Evolutionary conservation across 2,888 invertebrate species (phyloP).

Genomic region (Luperina nickerlii): DNA sequence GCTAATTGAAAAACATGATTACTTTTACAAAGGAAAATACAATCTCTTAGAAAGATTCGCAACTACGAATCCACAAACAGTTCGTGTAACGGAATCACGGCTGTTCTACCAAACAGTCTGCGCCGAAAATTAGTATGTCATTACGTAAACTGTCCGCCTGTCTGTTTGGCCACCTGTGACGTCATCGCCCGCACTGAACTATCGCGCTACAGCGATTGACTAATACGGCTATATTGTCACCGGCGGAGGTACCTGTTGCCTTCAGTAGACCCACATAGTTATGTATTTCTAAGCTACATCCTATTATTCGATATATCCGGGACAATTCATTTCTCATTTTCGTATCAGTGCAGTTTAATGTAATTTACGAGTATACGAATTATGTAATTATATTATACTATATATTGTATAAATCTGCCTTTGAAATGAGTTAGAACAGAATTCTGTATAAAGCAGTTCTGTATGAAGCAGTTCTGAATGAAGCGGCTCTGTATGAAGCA

Average conservation of each 20-base stretch:
- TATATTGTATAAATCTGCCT: not conserved
- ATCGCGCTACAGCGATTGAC: conserved; percentile 45
- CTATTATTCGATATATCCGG: too few relatives aligned
- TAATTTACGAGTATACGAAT: not conserved
- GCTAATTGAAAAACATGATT: not conserved
- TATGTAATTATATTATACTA: not conserved
- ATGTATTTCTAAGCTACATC: not conserved
- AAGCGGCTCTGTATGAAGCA: too few relatives aligned
- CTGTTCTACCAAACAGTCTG: not conserved
- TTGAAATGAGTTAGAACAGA: not conserved
- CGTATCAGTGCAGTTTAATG: not conserved
- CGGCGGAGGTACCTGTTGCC: not conserved
- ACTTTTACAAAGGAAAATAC: not conserved
- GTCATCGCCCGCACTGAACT: not conserved
- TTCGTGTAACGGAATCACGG: conserved; percentile 32
- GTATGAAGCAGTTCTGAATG: too few relatives aligned
- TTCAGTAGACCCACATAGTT: not conserved
- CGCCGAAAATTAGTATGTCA: conserved; percentile 40
- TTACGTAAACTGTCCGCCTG: conserved; percentile 32
- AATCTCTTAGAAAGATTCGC: not conserved
- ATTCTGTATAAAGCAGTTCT: not conserved
- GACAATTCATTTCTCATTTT: not conserved
- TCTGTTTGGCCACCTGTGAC: not conserved
- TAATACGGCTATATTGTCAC: conserved; percentile 23
- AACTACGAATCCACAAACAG: conserved; percentile 7